Evolutionary conservation across 2,888 invertebrate genomes (phyloP), one percentile per base, ranked within the genome.

Genomic region (Calliphora vomitoria): DNA sequence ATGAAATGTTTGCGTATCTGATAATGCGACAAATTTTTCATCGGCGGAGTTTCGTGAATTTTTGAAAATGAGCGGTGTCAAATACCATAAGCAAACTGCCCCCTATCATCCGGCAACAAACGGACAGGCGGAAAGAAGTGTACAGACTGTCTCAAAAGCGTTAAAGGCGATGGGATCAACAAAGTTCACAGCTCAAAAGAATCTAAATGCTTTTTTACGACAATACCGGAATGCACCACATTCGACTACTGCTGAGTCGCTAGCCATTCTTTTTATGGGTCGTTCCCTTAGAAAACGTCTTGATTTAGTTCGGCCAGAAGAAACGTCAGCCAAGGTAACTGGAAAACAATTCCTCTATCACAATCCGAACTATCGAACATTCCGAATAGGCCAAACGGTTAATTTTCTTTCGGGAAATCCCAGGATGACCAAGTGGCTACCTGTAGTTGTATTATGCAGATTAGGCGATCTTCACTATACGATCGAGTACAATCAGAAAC

Each of bases 1-100:
- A 75, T 8, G 80, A 90, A 79, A 44, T 88, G 8, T 91, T 90
- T 88, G 86, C 0, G 90, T 90, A 2, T 89, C 90, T 1, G 90
- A 91, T 64, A 91, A 91, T 76, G 89, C 89, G 15, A 82, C 82
- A 3, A 82, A 86, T 58, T 86, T 91, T 79, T 62, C 76, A 8
- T 87, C 82, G 6, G 44, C 0, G 4, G 89, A 88, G 53, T 84
- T 88, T 58, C 55, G 58, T 11, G 72, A 58, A 18, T 60, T 74
- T 35, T 64, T 35, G 4, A 15, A 64, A 38, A 64, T 15, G n/a
- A 50, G 50, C n/a, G 47, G 35, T 35, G 35, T 35, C 35, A 35
- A 35, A 35, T 72, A 75, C 20, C 62, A 75, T 5, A 62, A 75
- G 3, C 75, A 62, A 60, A 18, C 62, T 11, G 75, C 74, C n/a